phyloP scores from a whole-genome alignment of 2,888 invertebrate species.

The Acanthococcus lagerstroemiae region DNA sequence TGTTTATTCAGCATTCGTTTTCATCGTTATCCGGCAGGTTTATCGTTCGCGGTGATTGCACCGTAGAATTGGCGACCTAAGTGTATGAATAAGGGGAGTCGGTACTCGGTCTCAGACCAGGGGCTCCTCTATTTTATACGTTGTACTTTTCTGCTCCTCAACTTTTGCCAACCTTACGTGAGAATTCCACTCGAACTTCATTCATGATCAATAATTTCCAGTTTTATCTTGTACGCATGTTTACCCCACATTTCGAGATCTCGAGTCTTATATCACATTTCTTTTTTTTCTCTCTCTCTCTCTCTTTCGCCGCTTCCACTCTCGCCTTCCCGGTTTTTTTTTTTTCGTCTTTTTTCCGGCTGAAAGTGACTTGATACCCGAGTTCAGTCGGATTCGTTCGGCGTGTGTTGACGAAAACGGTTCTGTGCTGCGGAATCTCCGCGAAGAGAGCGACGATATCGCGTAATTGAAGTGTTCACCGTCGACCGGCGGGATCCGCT shows the following conservation, averaged over 20 bases:
- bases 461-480: too few relatives aligned
- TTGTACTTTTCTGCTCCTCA: too few relatives aligned
- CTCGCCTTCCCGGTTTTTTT: background rate
- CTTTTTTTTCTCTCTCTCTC: background rate
- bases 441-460: too few relatives aligned
- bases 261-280: slow-evolving; percentile 12
- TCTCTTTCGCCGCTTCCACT: background rate
- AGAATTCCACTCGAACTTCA: slow-evolving; percentile 29
- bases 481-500: too few relatives aligned
- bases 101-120: too few relatives aligned
- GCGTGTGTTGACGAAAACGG: slow-evolving; percentile 4
- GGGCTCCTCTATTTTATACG: too few relatives aligned
- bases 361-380: slow-evolving; percentile 12
- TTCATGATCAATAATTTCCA: slow-evolving; percentile 29
- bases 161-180: too few relatives aligned
- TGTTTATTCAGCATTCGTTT: slow-evolving; percentile 24
- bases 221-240: slow-evolving; percentile 28
- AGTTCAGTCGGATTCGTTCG: slow-evolving; percentile 6
- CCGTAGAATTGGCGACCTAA: background rate
- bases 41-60: background rate
- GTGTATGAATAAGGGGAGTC: too few relatives aligned
- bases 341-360: background rate
- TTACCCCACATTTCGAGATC: slow-evolving; percentile 19
- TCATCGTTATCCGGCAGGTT: slow-evolving; percentile 16
- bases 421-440: too few relatives aligned